Evolutionary conservation across 2,888 invertebrate genomes (phyloP).

Genomic region (Caenorhabditis zanzibari): DNA sequence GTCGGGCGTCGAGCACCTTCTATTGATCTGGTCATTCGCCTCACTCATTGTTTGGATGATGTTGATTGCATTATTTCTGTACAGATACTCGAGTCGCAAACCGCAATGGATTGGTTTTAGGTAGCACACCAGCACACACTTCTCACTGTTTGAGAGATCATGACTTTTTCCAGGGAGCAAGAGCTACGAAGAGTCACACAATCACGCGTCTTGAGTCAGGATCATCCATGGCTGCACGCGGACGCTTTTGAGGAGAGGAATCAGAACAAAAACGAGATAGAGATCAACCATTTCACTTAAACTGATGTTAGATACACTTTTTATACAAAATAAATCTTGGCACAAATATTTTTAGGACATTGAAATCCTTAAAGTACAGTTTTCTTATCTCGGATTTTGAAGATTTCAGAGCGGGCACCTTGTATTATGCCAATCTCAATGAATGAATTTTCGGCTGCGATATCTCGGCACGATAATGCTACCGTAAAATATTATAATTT

Average conservation of each 20-base stretch:
- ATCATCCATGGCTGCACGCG: slow-evolving; percentile 74
- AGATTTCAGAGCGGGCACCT: no score
- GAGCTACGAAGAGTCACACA: slow-evolving; percentile 58
- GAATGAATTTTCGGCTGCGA: no score
- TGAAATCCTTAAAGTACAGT: no score
- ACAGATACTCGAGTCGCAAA: slow-evolving; percentile 61
- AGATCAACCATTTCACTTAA: slow-evolving; percentile 44
- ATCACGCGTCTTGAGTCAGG: slow-evolving; percentile 65
- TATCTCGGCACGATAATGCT: no score
- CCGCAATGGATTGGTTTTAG: slow-evolving; percentile 69
- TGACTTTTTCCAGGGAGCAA: slow-evolving; percentile 62
- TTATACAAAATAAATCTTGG: slow-evolving; percentile 2
- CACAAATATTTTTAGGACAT: background rate
- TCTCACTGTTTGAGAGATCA: background rate
- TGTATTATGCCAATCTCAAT: no score
- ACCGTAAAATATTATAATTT: no score
- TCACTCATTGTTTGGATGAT: slow-evolving; percentile 72
- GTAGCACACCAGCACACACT: background rate
- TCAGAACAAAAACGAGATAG: slow-evolving; percentile 65
- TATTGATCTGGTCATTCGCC: slow-evolving; percentile 72
- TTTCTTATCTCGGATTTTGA: no score
- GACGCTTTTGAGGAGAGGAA: slow-evolving; percentile 74
- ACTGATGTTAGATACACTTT: slow-evolving; percentile 14
- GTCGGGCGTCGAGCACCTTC: slow-evolving; percentile 71
- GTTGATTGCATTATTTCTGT: slow-evolving; percentile 65